These are phyloP conservation scores for Atlantisia rogersi DNA, from an alignment of 2,113 vertebrate species.

Conservation along the genomic window DNA sequence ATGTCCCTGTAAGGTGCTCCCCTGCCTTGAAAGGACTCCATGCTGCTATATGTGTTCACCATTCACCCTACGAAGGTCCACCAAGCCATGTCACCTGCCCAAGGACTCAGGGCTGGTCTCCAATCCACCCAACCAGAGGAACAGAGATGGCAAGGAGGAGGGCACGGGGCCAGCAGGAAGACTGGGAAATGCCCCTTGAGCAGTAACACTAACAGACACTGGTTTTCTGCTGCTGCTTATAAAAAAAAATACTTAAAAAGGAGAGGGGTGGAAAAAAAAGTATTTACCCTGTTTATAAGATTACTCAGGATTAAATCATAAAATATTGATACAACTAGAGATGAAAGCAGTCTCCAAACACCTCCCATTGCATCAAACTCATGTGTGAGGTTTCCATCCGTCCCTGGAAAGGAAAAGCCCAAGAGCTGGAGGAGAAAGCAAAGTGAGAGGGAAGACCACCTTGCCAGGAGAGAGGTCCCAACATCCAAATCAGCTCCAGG, in stretches of 20 bases:
- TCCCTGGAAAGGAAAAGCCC: background rate
- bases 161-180: background rate
- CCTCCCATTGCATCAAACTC: background rate
- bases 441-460: background rate
- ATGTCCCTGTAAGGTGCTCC: rapidly evolving
- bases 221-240: background rate
- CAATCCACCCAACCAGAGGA: background rate
- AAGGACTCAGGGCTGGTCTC: background rate
- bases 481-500: background rate
- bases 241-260: background rate
- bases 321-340: conserved; percentile 38
- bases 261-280: background rate
- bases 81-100: background rate
- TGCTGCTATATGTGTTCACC: background rate
- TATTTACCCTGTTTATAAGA: conserved; percentile 12
- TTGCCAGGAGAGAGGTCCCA: background rate
- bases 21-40: background rate
- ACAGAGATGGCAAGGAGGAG: background rate
- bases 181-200: background rate
- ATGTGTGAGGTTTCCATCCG: background rate
- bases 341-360: conserved; percentile 8
- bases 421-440: background rate
- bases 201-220: background rate
- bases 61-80: background rate
- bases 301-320: conserved; percentile 18